Evolutionary conservation across 1,140 invertebrate genomes (phyloP), one percentile per base, ranked within the genome.

Genomic region (Zeugodacus cucurbitae): DNA sequence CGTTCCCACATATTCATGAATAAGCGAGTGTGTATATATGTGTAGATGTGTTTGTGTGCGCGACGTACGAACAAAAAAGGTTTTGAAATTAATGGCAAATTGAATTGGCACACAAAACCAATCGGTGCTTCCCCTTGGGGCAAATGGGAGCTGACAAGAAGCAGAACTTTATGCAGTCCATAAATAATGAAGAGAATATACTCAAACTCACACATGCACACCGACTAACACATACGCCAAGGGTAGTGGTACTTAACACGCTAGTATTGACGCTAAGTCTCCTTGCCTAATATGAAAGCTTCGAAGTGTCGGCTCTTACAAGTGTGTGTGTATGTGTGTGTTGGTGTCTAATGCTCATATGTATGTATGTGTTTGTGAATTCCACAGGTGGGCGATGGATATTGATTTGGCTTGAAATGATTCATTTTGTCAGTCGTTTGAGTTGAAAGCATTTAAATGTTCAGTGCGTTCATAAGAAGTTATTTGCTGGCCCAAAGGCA

Each of bases 71-170:
- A 74, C 41, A 48, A 17, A 82, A 82, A 48, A 48, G 41, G 34
- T 48, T 82, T 82, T 82, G 74, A 82, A 82, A 82, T 82, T 82
- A 82, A 82, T 82, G 74, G 74, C 74, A 82, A 82, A 82, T 82
- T 48, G 74, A 82, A 82, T 82, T 82, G 74, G 74, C 74, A 82
- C 74, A 82, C 41, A 82, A 82, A 82, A 82, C 44, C 74, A 82
- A 82, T 82, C 74, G 48, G 48, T 26, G 34, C 22, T 29, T 20
- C n/a, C 74, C 74, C 41, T 82, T 4, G 41, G 41, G 74, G 22
- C 74, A 48, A 48, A 82, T 82, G 74, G 74, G 41, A 48, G 74
- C 74, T 82, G 74, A 82, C 74, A 82, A 82, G 74, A 48, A n/a
- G 41, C 74, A 82, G 74, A 41, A 82, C 74, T 82, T 82, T 82